Conservation (phyloP, 1,140 invertebrate species). For the Chymomyza costata region DNA sequence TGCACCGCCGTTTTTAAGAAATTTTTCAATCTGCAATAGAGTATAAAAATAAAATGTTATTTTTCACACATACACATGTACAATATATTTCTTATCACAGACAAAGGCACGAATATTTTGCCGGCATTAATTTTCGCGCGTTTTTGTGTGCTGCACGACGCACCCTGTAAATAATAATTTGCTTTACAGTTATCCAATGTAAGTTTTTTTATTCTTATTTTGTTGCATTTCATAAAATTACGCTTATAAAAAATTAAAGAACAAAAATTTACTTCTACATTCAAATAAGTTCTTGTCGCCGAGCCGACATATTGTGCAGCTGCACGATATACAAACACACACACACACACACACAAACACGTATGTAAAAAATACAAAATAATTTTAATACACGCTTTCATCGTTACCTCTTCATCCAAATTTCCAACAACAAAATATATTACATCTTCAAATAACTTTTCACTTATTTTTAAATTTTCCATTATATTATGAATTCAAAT, state of each 20-base stretch:
- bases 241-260: not conserved
- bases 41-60: conserved; percentile 22
- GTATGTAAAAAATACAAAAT: conserved; percentile 20
- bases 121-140: not conserved
- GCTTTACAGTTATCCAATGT: not conserved
- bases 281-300: not conserved
- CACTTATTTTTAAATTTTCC: conserved; percentile 66
- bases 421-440: conserved; percentile 65
- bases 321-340: conserved; percentile 4
- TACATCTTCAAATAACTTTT: conserved; percentile 65
- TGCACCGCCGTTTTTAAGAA: conserved; percentile 86
- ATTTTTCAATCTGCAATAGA: conserved; percentile 80
- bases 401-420: conserved; percentile 71
- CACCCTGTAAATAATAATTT: not conserved
- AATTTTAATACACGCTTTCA: conserved; percentile 30
- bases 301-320: conserved; percentile 11
- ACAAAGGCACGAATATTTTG: not conserved
- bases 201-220: too few relatives aligned
- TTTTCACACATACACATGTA: conserved; percentile 1
- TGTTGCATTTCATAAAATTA: too few relatives aligned
- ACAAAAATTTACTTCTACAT: not conserved
- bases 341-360: conserved; percentile 6
- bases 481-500: conserved; percentile 25
- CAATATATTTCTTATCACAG: not conserved
- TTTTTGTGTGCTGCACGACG: not conserved